phyloP scores from a whole-genome alignment of 92 coral and sea anemone species.

The Montipora capitata region DNA sequence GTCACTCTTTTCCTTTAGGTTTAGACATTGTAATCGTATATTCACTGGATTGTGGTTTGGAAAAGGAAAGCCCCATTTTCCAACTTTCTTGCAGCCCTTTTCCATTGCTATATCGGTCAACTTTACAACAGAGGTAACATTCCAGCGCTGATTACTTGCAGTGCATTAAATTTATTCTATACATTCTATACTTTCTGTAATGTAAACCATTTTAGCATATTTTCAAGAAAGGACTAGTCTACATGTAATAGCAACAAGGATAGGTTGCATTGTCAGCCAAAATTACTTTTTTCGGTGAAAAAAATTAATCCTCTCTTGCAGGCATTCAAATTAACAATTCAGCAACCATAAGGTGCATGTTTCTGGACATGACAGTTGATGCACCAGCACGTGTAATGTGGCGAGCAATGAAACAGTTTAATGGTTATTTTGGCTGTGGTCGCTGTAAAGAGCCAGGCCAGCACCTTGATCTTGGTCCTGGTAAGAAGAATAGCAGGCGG shows the following conservation, averaged over 20 bases:
- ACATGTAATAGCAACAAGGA: too few relatives aligned
- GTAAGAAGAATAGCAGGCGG: too few relatives aligned
- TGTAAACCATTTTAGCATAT: background rate
- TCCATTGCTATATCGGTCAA: conserved; percentile 13
- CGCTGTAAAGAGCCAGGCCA: conserved; percentile 66
- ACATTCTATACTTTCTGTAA: too few relatives aligned
- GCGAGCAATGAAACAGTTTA: background rate
- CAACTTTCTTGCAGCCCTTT: conserved; percentile 42
- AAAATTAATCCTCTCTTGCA: background rate
- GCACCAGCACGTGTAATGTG: conserved; percentile 60
- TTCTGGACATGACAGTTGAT: conserved; percentile 57
- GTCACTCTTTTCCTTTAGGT: conserved; percentile 42
- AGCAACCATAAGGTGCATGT: conserved; percentile 9
- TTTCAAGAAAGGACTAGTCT: background rate
- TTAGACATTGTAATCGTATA: background rate
- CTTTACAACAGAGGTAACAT: conserved; percentile 33
- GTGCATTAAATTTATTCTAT: too few relatives aligned
- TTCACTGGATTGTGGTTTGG: too few relatives aligned
- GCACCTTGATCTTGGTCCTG: conserved; percentile 22
- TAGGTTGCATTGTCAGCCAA: too few relatives aligned
- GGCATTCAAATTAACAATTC: background rate
- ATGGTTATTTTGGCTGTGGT: conserved; percentile 75
- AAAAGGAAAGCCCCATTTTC: too few relatives aligned
- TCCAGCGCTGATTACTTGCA: too few relatives aligned
- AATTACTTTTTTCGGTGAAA: background rate